Conservation (phyloP, 2,113 vertebrate species). For the Lynx canadensis region DNA sequence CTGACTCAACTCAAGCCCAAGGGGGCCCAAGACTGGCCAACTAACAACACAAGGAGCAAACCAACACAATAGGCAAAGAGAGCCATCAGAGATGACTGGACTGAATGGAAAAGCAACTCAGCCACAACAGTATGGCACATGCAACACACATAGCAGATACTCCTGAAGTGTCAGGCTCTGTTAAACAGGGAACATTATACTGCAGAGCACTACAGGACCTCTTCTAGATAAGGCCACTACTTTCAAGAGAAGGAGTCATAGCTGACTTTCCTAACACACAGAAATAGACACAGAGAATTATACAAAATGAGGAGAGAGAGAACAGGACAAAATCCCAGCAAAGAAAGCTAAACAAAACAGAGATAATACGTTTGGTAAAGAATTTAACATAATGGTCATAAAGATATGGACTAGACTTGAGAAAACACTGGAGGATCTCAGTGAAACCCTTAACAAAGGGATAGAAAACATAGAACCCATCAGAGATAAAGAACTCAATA, state of each 20-base stretch:
- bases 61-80: not conserved
- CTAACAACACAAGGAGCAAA: not conserved
- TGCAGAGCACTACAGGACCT: not conserved
- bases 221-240: not conserved
- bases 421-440: not conserved
- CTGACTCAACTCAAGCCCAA: not conserved
- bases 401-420: not conserved
- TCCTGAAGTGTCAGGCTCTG: too few relatives aligned
- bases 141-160: too few relatives aligned
- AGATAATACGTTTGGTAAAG: not conserved
- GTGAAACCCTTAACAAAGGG: not conserved
- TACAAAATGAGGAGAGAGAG: not conserved
- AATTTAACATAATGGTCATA: not conserved
- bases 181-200: not conserved
- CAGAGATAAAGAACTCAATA: not conserved
- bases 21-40: not conserved
- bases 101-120: too few relatives aligned
- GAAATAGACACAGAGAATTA: not conserved
- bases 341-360: not conserved
- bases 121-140: too few relatives aligned
- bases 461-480: not conserved
- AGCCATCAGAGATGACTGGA: not conserved
- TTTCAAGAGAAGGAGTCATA: not conserved
- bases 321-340: not conserved
- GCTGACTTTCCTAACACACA: not conserved